Percentiles rank a stretch among this genome's conserved stretches.
These are phyloP conservation scores for Triplophysa bombifrons DNA, from an alignment of 2,797 vertebrate genomes.

Conservation along the genomic window DNA sequence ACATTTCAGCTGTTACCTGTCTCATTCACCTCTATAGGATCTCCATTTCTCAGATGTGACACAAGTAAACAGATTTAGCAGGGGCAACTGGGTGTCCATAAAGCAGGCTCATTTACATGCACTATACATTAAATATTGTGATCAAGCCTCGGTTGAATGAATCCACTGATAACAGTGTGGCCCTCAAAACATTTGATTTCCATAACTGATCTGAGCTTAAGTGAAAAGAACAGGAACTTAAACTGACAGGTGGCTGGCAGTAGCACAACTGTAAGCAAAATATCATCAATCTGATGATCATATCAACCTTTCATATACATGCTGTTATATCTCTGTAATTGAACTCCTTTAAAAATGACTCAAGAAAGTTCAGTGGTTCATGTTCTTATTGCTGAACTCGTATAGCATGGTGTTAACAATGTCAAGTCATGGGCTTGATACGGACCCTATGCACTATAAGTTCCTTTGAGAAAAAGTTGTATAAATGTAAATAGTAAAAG, in stretches of 20 bases:
- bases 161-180: constrained; percentile 37
- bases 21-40: background rate
- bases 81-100: constrained; percentile 34
- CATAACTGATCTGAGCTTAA: constrained; percentile 68
- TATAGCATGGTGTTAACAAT: background rate
- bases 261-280: constrained; percentile 46
- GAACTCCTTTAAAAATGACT: constrained; percentile 21
- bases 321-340: constrained; percentile 9
- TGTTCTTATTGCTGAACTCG: background rate
- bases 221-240: constrained; percentile 70
- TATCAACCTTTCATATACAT: constrained; percentile 4
- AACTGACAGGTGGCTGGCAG: constrained; percentile 51
- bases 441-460: too few relatives aligned
- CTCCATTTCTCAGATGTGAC: constrained; percentile 51
- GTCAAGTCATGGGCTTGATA: background rate
- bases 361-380: background rate
- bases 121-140: constrained; percentile 4
- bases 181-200: constrained; percentile 61
- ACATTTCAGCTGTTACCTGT: constrained; percentile 8
- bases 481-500: background rate
- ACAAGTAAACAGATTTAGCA: constrained; percentile 49
- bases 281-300: constrained; percentile 27
- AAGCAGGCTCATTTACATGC: constrained; percentile 49
- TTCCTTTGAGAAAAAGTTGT: background rate
- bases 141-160: constrained; percentile 29